A percentile compares a stretch with the other conserved stretches of the same genome.
phyloP scores from a whole-genome alignment of 2,113 vertebrate genomes.

The Phycodurus eques region DNA sequence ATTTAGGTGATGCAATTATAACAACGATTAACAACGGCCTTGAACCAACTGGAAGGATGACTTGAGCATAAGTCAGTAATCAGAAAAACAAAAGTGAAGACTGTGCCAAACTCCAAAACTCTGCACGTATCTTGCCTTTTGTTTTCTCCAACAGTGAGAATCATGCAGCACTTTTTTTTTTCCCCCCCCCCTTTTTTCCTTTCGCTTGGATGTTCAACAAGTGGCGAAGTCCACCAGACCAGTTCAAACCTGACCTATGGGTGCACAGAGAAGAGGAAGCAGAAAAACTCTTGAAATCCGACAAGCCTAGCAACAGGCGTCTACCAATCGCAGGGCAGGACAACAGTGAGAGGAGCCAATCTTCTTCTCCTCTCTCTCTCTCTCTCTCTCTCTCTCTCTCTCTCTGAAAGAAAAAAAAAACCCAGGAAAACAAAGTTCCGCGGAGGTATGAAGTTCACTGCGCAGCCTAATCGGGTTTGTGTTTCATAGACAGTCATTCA shows the following conservation, averaged over 20 bases:
- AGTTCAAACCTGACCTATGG: slow-evolving; percentile 76
- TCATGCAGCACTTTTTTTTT: slow-evolving; percentile 32
- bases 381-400: slow-evolving; percentile 49
- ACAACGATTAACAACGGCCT: neutral
- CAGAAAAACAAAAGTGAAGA: slow-evolving; percentile 38
- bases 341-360: slow-evolving; percentile 78
- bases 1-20: neutral
- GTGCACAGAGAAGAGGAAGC: slow-evolving; percentile 69
- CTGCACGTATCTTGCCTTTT: slow-evolving; percentile 17
- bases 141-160: slow-evolving; percentile 58
- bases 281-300: slow-evolving; percentile 66
- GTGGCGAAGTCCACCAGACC: slow-evolving; percentile 71
- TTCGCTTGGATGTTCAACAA: slow-evolving; percentile 74
- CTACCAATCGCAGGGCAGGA: slow-evolving; percentile 77
- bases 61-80: slow-evolving; percentile 32
- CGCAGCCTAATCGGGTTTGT: slow-evolving; percentile 41
- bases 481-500: slow-evolving; percentile 41
- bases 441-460: slow-evolving; percentile 64
- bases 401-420: slow-evolving; percentile 37
- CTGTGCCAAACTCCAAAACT: slow-evolving; percentile 22
- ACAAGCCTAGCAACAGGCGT: slow-evolving; percentile 78
- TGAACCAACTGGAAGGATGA: slow-evolving; percentile 36
- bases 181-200: too few relatives aligned
- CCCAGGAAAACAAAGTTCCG: slow-evolving; percentile 51
- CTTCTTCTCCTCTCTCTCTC: slow-evolving; percentile 60